A percentile compares a stretch with the other conserved stretches of the same genome.
These are phyloP conservation scores for Alitta virens DNA, from an alignment of 2,888 invertebrate species.

Conservation along the genomic window DNA sequence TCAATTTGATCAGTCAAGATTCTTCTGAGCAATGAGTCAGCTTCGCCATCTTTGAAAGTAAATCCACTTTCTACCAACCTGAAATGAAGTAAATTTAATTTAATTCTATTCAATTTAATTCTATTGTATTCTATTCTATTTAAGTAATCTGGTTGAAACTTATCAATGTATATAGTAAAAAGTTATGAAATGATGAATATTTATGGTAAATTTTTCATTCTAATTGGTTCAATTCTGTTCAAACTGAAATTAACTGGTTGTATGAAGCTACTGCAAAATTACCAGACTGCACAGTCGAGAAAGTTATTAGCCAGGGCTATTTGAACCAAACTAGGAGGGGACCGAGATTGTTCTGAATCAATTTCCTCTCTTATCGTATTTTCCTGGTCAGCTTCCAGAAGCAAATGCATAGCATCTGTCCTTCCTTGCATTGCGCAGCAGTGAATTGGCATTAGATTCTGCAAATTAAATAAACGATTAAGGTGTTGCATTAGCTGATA, in stretches of 20 bases:
- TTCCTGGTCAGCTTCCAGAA: constrained; percentile 40
- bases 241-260: too few relatives aligned
- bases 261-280: too few relatives aligned
- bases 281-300: constrained; percentile 49
- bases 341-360: constrained; percentile 35
- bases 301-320: constrained; percentile 51
- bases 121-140: too few relatives aligned
- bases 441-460: constrained; percentile 52
- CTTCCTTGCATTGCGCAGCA: constrained; percentile 56
- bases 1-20: constrained; percentile 51
- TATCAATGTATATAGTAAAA: too few relatives aligned
- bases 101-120: too few relatives aligned
- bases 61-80: constrained; percentile 49
- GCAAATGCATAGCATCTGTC: constrained; percentile 44
- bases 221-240: too few relatives aligned
- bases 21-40: constrained; percentile 45
- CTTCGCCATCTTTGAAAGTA: constrained; percentile 48
- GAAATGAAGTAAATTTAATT: too few relatives aligned
- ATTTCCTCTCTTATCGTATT: constrained; percentile 36
- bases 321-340: constrained; percentile 48
- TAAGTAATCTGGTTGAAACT: background rate
- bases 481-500: too few relatives aligned
- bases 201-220: too few relatives aligned
- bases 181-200: too few relatives aligned
- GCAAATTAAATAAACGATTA: too few relatives aligned